Percentiles rank a stretch among this genome's conserved stretches.
Evolutionary conservation across 2,113 vertebrate species (phyloP).

Genomic region (Montifringilla adamsi): DNA sequence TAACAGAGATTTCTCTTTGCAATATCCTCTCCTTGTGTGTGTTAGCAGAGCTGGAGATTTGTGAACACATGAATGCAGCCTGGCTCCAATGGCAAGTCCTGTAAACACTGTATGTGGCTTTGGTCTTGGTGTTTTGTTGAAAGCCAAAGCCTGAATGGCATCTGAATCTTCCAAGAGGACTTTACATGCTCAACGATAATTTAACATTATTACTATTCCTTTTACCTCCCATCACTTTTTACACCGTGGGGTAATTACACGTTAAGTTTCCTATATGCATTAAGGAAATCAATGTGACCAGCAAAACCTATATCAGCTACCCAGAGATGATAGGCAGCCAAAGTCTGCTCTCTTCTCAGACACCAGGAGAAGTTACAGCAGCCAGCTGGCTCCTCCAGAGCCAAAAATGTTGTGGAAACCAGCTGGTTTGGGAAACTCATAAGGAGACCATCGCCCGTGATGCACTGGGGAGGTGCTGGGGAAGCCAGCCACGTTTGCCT

Average conservation of each 20-base stretch:
- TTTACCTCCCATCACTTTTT: background rate
- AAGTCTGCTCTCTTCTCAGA: background rate
- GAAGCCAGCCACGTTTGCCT: background rate
- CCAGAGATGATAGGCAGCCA: background rate
- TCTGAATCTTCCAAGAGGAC: background rate
- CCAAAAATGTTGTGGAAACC: background rate
- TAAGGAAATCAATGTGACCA: background rate
- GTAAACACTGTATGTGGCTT: background rate
- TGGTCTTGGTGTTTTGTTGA: background rate
- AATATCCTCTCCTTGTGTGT: background rate
- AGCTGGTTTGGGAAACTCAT: background rate
- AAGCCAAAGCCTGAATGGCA: background rate
- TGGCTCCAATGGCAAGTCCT: background rate
- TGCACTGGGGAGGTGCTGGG: background rate
- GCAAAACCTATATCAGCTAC: background rate
- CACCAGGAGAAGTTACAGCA: background rate
- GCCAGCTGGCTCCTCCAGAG: background rate
- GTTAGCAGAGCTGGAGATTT: background rate
- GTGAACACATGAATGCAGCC: background rate
- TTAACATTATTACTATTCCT: background rate
- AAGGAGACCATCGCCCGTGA: accelerated
- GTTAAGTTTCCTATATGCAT: background rate
- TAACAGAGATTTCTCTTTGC: background rate
- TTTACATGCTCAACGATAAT: accelerated
- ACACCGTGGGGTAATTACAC: accelerated